Evolutionary conservation across 2,888 invertebrate genomes (phyloP), one percentile per base, ranked within the genome.

Genomic region (Pristionchus entomophagus): DNA sequence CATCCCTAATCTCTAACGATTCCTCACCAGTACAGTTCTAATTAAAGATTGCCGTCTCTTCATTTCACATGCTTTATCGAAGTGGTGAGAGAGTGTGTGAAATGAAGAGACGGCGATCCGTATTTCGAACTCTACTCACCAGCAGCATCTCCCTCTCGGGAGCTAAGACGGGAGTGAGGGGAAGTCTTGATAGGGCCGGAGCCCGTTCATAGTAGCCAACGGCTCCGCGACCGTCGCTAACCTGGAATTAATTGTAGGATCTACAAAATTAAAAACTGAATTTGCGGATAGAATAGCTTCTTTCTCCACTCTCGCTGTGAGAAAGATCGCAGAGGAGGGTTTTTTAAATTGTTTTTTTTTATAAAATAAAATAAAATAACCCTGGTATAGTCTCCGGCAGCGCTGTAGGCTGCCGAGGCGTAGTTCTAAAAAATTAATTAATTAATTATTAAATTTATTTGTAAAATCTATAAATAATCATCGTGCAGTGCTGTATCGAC

Each of bases 191-290:
- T 1, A n/a, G 19, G 0, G 29, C 29, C 0, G 80, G 35, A 14
- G 38, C 26, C 26, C 82, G 4, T 38, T 82, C 82, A 32, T 82
- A 82, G 41, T 59, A 82, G 0, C 82, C 82, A 22, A 81, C 45
- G 8, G 59, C 56, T 0, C 82, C 59, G 26, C 45, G 32, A n/a
- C 80, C 80, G 45, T 81, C 53, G 32, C 51, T 49, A 12, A 81
- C 35, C 80, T 81, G 0, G 2, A 81, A 26, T 19, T 49, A 29
- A n/a, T 49, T 38, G 29, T 12, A 51, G 51, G 19, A 19, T 12
- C 51, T 29, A n/a, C n/a, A n/a, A n/a, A n/a, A n/a, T n/a, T n/a
- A n/a, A n/a, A n/a, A n/a, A n/a, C n/a, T n/a, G n/a, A n/a, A n/a
- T n/a, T n/a, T n/a, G n/a, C n/a, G n/a, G n/a, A n/a, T n/a, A n/a